Percentiles rank a stretch among this genome's conserved stretches.
Conservation (phyloP, 2,797 vertebrate genomes). For the Bucorvus abyssinicus region DNA sequence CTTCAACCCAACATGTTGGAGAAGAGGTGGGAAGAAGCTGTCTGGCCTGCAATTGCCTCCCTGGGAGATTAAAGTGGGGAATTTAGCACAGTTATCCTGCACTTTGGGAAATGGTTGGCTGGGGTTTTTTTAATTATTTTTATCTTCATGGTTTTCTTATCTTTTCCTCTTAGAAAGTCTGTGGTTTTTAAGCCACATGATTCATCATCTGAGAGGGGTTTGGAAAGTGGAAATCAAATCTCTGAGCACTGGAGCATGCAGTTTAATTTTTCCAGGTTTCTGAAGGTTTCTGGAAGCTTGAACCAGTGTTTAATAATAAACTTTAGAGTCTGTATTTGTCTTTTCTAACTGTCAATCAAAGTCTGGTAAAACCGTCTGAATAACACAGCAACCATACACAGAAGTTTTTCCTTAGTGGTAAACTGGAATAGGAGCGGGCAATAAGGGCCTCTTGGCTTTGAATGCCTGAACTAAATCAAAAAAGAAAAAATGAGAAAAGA, state of each 20-base stretch:
- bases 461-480: neutral
- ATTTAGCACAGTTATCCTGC: neutral
- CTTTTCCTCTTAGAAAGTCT: neutral
- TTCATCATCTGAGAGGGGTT: neutral
- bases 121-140: neutral
- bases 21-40: neutral
- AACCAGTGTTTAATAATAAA: neutral
- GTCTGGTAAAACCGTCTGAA: neutral
- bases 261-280: neutral
- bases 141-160: neutral
- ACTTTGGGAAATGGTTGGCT: neutral
- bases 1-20: neutral
- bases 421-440: neutral
- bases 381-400: neutral
- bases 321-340: neutral
- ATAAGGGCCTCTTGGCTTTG: neutral
- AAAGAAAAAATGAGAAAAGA: neutral
- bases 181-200: neutral
- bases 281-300: neutral
- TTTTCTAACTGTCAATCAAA: neutral
- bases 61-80: neutral
- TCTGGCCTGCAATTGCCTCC: neutral
- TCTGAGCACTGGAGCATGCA: neutral
- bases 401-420: neutral
- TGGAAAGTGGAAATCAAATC: neutral